A percentile compares a stretch with the other conserved stretches of the same genome.
These are phyloP conservation scores for Temnopleurus reevesii DNA, from an alignment of 53 echinoderm and acorn worm species.

Conservation along the genomic window DNA sequence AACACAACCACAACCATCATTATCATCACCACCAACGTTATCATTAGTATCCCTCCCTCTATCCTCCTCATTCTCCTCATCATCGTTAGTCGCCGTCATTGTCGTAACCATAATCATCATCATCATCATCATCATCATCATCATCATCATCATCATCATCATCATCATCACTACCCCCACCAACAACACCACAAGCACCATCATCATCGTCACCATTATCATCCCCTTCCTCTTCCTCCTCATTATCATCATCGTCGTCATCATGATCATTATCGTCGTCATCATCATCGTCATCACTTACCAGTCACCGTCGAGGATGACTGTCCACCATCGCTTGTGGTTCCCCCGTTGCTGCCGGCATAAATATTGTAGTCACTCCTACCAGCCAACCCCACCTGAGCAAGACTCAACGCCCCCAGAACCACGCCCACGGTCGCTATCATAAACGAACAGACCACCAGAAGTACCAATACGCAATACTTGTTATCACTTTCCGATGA, in stretches of 20 bases:
- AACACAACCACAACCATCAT: background rate
- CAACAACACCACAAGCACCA: too few relatives aligned
- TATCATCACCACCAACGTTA: background rate
- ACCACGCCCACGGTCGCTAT: slow-evolving; percentile 10
- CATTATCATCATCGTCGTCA: background rate
- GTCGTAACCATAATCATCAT: background rate
- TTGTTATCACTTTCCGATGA: slow-evolving; percentile 20
- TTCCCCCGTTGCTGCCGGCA: background rate
- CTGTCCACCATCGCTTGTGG: background rate
- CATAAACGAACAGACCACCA: slow-evolving; percentile 12
- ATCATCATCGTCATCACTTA: background rate
- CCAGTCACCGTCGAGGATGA: too few relatives aligned
- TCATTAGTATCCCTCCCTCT: background rate
- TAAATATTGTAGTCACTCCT: slow-evolving; percentile 8
- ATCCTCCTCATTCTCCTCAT: background rate
- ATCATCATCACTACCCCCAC: too few relatives aligned
- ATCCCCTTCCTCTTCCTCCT: background rate
- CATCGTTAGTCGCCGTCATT: too few relatives aligned
- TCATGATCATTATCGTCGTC: background rate
- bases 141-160: background rate
- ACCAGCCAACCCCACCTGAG: background rate
- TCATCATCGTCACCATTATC: background rate
- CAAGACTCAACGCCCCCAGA: background rate
- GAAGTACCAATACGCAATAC: background rate
- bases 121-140: slow-evolving; percentile 15